Conservation (phyloP, 92 coral and sea anemone genomes). For the Phenganax marumi region DNA sequence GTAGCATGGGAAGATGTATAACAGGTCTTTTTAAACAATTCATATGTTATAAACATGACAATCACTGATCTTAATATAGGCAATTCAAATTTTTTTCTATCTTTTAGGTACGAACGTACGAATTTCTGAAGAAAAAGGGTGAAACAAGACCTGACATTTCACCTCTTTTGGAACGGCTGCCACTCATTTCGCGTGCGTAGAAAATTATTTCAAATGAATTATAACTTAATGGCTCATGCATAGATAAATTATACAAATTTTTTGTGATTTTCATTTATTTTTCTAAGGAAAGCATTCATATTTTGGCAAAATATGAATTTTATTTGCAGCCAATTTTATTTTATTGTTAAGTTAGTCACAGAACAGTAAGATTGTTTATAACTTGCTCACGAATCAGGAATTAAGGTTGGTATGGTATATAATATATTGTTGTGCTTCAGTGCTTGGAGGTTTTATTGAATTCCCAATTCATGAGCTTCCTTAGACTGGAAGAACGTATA, state of each 20-base stretch:
- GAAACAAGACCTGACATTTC: constrained; percentile 65
- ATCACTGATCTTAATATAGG: not conserved
- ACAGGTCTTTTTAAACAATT: no score
- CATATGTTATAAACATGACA: not conserved
- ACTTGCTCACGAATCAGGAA: no score
- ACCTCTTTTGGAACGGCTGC: constrained; percentile 63
- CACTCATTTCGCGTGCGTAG: constrained; percentile 49
- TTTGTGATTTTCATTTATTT: not conserved
- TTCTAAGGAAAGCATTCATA: no score
- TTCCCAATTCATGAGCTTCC: constrained; percentile 89
- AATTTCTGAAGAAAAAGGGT: constrained; percentile 75
- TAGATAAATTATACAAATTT: not conserved
- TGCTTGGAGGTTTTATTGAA: not conserved
- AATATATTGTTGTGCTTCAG: no score
- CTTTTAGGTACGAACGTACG: constrained; percentile 77
- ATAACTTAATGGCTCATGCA: not conserved
- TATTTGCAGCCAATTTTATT: no score
- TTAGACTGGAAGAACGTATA: constrained; percentile 96
- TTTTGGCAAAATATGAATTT: no score
- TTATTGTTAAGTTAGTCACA: no score
- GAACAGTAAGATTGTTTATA: no score
- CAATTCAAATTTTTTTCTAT: not conserved
- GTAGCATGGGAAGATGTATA: no score
- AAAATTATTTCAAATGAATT: not conserved
- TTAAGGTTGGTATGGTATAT: no score